Percentiles rank a stretch among this genome's conserved stretches.
Evolutionary conservation across 2,888 invertebrate genomes (phyloP).

Genomic region (Acrobasis repandana): DNA sequence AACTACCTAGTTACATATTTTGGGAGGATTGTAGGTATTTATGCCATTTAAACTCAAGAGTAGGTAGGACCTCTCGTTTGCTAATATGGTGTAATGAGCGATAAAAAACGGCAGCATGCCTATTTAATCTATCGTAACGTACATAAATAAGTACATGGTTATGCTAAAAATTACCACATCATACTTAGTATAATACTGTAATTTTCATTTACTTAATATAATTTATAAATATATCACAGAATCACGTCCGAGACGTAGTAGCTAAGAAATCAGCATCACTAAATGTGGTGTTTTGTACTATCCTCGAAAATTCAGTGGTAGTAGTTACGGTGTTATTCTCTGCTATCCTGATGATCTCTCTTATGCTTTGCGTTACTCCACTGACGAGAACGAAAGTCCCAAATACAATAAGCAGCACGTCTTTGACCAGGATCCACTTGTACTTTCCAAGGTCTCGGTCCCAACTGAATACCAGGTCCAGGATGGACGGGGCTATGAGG

Average conservation of each 20-base stretch:
- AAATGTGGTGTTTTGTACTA: no score
- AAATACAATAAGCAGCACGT: slow-evolving; percentile 82
- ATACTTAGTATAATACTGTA: slow-evolving; percentile 33
- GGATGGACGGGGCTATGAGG: slow-evolving; percentile 87
- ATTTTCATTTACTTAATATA: slow-evolving; percentile 31
- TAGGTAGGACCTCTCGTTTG: no score
- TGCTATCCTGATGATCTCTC: slow-evolving; percentile 57
- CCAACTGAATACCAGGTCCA: slow-evolving; percentile 88
- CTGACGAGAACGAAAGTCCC: slow-evolving; percentile 86
- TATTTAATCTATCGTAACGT: neutral
- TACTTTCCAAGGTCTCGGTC: slow-evolving; percentile 85
- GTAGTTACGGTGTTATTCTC: no score
- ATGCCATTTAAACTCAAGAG: no score
- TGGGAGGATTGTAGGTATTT: no score
- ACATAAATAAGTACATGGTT: neutral
- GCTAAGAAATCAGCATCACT: no score
- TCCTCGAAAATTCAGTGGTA: no score
- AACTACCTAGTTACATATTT: no score
- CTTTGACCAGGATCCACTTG: slow-evolving; percentile 88
- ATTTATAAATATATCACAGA: slow-evolving; percentile 30
- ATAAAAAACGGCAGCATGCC: neutral
- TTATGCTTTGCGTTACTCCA: slow-evolving; percentile 81
- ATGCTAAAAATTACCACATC: slow-evolving; percentile 23
- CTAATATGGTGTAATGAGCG: neutral
- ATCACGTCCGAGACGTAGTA: slow-evolving; percentile 26